Percentiles rank a stretch among this genome's conserved stretches.
Conservation (phyloP, 2,888 invertebrate species). For the Entomobrya proxima region DNA sequence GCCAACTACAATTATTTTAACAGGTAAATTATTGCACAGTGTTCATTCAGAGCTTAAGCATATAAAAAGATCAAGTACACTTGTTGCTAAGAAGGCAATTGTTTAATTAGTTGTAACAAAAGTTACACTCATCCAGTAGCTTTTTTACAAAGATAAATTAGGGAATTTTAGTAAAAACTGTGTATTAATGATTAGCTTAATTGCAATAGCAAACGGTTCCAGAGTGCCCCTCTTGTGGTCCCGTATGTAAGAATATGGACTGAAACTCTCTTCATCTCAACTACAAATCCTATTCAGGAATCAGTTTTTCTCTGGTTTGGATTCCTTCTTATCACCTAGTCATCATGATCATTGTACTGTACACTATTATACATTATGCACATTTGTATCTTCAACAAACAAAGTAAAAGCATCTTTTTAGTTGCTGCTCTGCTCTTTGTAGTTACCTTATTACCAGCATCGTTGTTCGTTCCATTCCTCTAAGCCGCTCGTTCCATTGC, state of each 20-base stretch:
- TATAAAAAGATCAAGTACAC: slow-evolving; percentile 1
- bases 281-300: no score
- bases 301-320: neutral
- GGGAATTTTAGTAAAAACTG: no score
- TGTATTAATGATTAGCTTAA: no score
- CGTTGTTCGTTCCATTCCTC: neutral
- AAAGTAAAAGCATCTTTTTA: slow-evolving; percentile 33
- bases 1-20: no score
- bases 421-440: neutral
- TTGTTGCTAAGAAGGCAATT: no score
- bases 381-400: slow-evolving; percentile 21
- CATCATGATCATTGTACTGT: neutral
- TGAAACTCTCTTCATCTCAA: no score
- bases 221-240: no score
- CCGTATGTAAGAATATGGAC: no score
- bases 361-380: neutral
- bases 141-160: no score
- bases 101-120: no score
- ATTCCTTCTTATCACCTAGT: neutral
- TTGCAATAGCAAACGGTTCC: no score
- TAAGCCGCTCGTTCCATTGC: slow-evolving; percentile 45
- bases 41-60: neutral
- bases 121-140: no score
- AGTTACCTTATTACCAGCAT: neutral
- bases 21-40: neutral